A percentile compares a stretch with the other conserved stretches of the same genome.
phyloP scores from a whole-genome alignment of 2,888 invertebrate species.

The Sarcophaga variegata region DNA sequence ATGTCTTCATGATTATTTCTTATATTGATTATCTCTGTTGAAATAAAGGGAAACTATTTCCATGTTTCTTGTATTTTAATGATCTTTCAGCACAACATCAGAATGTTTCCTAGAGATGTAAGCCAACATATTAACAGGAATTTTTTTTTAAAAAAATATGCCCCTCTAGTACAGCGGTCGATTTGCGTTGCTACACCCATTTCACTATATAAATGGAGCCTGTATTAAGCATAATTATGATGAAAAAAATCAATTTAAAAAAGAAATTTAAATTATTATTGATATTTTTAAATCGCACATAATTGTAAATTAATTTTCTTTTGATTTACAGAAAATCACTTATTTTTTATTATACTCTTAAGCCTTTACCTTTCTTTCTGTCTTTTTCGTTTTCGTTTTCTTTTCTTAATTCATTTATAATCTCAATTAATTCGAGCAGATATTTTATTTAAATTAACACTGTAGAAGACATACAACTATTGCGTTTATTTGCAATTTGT shows the following conservation, averaged over 20 bases:
- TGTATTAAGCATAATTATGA: no score
- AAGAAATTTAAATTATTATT: background rate
- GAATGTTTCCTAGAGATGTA: no score
- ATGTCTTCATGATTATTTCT: no score
- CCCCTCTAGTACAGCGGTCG: no score
- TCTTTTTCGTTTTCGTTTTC: background rate
- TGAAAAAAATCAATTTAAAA: background rate
- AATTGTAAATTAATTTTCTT: background rate
- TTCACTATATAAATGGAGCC: no score
- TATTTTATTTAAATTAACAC: conserved; percentile 34
- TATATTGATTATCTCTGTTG: no score
- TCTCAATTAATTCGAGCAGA: conserved; percentile 20
- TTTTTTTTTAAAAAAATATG: no score
- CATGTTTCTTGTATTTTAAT: no score
- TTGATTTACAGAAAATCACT: background rate
- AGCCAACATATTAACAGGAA: no score
- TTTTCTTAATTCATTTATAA: background rate
- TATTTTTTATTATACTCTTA: background rate
- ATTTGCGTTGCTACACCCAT: no score
- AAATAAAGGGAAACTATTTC: no score
- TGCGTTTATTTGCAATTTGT: background rate
- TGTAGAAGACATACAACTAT: background rate
- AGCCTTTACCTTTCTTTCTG: background rate
- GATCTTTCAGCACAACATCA: no score
- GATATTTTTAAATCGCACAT: background rate